phyloP scores from a whole-genome alignment of 2,888 invertebrate species.

The Keiferia lycopersicella region DNA sequence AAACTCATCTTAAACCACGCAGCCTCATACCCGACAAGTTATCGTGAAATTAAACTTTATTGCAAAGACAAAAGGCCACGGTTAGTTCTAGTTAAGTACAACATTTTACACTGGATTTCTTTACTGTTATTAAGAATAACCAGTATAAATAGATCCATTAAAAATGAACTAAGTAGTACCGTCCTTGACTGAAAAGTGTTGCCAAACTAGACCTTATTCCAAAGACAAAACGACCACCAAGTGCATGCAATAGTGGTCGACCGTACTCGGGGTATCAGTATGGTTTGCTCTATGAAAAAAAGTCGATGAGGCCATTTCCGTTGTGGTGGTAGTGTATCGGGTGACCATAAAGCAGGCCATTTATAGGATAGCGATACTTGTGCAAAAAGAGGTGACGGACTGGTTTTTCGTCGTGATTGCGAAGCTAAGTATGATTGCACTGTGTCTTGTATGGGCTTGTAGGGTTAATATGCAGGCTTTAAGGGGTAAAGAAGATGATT shows the following conservation, averaged over 20 bases:
- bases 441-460: background rate
- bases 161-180: too few relatives aligned
- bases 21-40: background rate
- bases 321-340: slow-evolving; percentile 50
- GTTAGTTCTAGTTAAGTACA: background rate
- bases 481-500: background rate
- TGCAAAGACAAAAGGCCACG: background rate
- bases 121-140: too few relatives aligned
- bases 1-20: background rate
- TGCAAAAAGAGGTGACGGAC: slow-evolving; percentile 1
- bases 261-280: slow-evolving; percentile 37
- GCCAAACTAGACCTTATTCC: background rate
- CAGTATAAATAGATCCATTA: too few relatives aligned
- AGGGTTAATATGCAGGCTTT: background rate
- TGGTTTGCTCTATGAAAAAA: slow-evolving; percentile 55
- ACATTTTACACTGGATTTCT: too few relatives aligned
- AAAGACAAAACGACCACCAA: background rate
- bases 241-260: background rate
- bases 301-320: slow-evolving; percentile 60
- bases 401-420: background rate
- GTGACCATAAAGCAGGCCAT: slow-evolving; percentile 19
- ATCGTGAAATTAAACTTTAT: background rate
- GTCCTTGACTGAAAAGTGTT: background rate
- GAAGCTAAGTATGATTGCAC: slow-evolving; percentile 1
- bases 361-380: slow-evolving; percentile 4